These are phyloP conservation scores for Crepidodera aurea DNA, from an alignment of 2,888 invertebrate genomes.

Conservation along the genomic window DNA sequence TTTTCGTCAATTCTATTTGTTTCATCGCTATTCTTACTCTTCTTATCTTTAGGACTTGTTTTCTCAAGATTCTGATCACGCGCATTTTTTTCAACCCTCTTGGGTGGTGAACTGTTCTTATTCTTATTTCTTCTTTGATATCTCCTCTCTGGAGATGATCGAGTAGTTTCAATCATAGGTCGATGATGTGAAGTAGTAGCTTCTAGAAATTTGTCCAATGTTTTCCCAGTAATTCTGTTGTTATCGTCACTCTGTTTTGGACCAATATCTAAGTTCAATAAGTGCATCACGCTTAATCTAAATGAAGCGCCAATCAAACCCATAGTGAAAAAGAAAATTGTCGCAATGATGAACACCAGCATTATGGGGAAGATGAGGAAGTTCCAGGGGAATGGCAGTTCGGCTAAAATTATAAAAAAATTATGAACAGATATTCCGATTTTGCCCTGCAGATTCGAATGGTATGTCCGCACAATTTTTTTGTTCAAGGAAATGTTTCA, in stretches of 20 bases:
- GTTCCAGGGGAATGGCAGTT: slow-evolving; percentile 43
- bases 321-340: slow-evolving; percentile 33
- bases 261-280: slow-evolving; percentile 44
- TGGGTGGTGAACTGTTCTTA: neutral
- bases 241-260: neutral
- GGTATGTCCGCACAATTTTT: too few relatives aligned
- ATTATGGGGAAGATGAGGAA: slow-evolving; percentile 44
- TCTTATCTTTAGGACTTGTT: too few relatives aligned
- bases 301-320: slow-evolving; percentile 34
- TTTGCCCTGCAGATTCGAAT: too few relatives aligned
- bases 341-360: slow-evolving; percentile 36
- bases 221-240: slow-evolving; percentile 10
- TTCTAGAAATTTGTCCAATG: slow-evolving; percentile 34
- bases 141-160: slow-evolving; percentile 5
- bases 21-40: too few relatives aligned
- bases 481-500: too few relatives aligned
- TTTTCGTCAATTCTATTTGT: too few relatives aligned
- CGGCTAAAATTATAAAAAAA: slow-evolving; percentile 33
- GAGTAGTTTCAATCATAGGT: slow-evolving; percentile 28
- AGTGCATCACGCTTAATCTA: slow-evolving; percentile 43
- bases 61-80: too few relatives aligned
- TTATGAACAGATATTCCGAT: too few relatives aligned
- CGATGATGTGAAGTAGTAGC: slow-evolving; percentile 23
- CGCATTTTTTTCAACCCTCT: neutral
- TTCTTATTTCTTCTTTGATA: neutral